Percentiles rank a stretch among this genome's conserved stretches.
Conservation (phyloP, 2,888 invertebrate genomes). For the Tuta absoluta region DNA sequence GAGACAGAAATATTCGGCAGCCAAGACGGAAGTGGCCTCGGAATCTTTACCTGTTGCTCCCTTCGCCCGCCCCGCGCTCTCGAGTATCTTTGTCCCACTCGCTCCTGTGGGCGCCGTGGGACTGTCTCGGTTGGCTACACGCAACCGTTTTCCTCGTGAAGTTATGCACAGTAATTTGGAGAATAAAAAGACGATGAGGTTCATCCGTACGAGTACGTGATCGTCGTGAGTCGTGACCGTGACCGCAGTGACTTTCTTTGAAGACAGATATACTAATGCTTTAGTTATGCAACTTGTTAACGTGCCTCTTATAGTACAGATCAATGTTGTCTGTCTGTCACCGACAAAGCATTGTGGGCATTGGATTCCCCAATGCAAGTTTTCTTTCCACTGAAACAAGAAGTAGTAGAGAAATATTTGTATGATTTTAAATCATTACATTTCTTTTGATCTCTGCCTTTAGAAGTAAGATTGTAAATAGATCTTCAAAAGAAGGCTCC, state of each 20-base stretch:
- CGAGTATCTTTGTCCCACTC: conserved; percentile 61
- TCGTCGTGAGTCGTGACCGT: conserved; percentile 59
- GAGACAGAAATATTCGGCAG: conserved; percentile 82
- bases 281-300: conserved; percentile 9
- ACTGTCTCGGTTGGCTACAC: conserved; percentile 51
- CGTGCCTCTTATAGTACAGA: neutral
- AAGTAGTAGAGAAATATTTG: too few species aligned
- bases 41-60: conserved; percentile 82
- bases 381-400: neutral
- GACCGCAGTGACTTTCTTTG: conserved; percentile 68
- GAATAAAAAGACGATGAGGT: conserved; percentile 71
- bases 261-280: neutral
- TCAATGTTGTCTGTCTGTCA: too few species aligned
- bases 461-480: too few species aligned
- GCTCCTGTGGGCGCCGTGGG: conserved; percentile 44
- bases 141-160: conserved; percentile 59
- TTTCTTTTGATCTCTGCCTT: too few species aligned
- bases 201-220: conserved; percentile 55
- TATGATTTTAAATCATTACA: too few species aligned
- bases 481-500: neutral
- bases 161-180: conserved; percentile 72
- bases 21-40: conserved; percentile 82
- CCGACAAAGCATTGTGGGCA: neutral
- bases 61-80: conserved; percentile 72
- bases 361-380: neutral